A percentile compares a stretch with the other conserved stretches of the same genome.
These are phyloP conservation scores for Leucozona laternaria DNA, from an alignment of 2,888 invertebrate genomes.

Conservation along the genomic window DNA sequence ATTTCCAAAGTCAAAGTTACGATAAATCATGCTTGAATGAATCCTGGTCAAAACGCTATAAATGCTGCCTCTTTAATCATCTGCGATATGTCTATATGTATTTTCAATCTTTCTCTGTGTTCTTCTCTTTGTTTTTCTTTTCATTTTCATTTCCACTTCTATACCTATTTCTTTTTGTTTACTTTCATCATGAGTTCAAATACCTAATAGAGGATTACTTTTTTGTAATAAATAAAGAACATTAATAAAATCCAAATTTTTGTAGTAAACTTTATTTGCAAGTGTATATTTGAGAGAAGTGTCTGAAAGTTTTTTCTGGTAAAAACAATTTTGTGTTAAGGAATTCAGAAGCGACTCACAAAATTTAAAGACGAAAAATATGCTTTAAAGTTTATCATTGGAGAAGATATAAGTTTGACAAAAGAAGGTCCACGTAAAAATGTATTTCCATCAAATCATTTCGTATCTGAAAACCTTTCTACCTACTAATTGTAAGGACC, in stretches of 20 bases:
- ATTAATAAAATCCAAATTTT: background rate
- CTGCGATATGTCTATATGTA: constrained; percentile 20
- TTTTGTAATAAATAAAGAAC: constrained; percentile 11
- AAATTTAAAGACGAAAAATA: too few species aligned
- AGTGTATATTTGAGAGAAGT: background rate
- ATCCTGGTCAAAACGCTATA: constrained; percentile 14
- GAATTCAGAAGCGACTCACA: background rate
- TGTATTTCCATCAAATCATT: too few species aligned
- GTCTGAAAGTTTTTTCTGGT: background rate
- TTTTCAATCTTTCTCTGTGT: background rate
- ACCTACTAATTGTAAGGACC: too few species aligned
- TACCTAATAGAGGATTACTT: constrained; percentile 7
- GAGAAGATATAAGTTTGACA: too few species aligned
- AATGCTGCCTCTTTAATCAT: constrained; percentile 9
- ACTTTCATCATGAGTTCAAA: constrained; percentile 19
- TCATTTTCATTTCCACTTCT: background rate
- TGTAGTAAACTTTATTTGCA: background rate
- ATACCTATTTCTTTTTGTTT: background rate
- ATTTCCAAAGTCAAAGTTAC: background rate
- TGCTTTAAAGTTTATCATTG: too few species aligned
- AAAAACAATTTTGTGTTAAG: background rate
- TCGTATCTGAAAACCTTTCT: too few species aligned
- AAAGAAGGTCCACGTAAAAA: too few species aligned
- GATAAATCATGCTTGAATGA: background rate
- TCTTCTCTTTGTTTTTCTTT: background rate